Evolutionary conservation across 2,797 vertebrate genomes (phyloP).

Genomic region (Diplodus sargus): DNA sequence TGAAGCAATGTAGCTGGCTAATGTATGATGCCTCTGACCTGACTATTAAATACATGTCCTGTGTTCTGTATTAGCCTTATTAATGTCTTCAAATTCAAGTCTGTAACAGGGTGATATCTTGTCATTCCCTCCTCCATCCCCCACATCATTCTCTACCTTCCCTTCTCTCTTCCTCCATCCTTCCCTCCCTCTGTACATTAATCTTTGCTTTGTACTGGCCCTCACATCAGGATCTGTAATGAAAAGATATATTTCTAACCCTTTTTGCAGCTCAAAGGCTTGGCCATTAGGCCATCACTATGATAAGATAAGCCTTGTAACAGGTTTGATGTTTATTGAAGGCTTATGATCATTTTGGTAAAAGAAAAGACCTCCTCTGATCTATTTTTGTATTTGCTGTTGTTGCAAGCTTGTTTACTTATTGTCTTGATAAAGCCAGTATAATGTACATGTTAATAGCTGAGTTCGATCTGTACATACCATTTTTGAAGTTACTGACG

Average conservation of each 20-base stretch:
- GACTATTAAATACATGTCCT: constrained; percentile 71
- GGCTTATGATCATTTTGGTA: too few species aligned
- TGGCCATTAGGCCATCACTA: neutral
- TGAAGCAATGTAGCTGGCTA: constrained; percentile 65
- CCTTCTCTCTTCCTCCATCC: constrained; percentile 16
- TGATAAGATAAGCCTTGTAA: too few species aligned
- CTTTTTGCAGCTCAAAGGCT: neutral
- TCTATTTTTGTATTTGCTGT: too few species aligned
- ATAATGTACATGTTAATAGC: too few species aligned
- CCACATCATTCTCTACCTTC: neutral
- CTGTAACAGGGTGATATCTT: constrained; percentile 61
- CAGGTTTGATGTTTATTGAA: too few species aligned
- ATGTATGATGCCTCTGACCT: constrained; percentile 69
- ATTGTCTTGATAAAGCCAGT: too few species aligned
- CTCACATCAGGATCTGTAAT: constrained; percentile 13
- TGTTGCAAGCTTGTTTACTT: too few species aligned
- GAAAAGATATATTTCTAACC: neutral
- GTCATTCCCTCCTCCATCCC: constrained; percentile 19
- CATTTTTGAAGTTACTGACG: too few species aligned
- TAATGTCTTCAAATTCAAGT: constrained; percentile 70
- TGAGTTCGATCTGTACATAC: too few species aligned
- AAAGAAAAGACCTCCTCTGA: too few species aligned
- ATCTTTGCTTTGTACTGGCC: constrained; percentile 19
- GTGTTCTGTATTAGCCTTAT: constrained; percentile 73
- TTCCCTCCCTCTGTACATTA: constrained; percentile 19